Evolutionary conservation across 2,888 invertebrate genomes (phyloP).

Genomic region (Drosophila ezoana): DNA sequence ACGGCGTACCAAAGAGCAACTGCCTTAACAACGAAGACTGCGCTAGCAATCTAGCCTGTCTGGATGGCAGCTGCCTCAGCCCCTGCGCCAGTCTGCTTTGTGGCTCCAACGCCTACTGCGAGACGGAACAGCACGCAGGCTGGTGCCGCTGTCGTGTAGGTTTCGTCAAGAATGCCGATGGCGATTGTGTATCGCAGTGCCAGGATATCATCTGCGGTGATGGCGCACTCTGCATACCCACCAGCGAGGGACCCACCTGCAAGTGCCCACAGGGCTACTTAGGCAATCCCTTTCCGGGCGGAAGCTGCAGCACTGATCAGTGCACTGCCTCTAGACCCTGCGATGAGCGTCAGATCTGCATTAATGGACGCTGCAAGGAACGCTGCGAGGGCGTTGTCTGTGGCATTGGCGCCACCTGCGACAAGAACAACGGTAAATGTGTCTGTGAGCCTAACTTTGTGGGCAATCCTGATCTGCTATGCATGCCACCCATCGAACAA

Average conservation of each 20-base stretch:
- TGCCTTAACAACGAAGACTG: constrained; percentile 92
- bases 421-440: constrained; percentile 92
- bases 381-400: constrained; percentile 94
- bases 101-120: constrained; percentile 93
- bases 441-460: constrained; percentile 94
- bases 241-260: constrained; percentile 93
- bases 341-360: constrained; percentile 91
- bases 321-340: constrained; percentile 92
- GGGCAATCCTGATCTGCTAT: constrained; percentile 94
- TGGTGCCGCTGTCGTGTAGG: constrained; percentile 95
- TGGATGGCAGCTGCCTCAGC: constrained; percentile 91
- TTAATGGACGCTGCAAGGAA: constrained; percentile 94
- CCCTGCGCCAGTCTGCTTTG: constrained; percentile 92
- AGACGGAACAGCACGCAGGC: constrained; percentile 94
- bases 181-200: constrained; percentile 91
- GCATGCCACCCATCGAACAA: constrained; percentile 93
- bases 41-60: constrained; percentile 91
- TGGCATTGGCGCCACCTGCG: constrained; percentile 94
- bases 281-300: constrained; percentile 97
- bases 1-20: constrained; percentile 87
- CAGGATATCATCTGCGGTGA: constrained; percentile 89
- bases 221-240: constrained; percentile 94
- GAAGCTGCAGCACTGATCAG: constrained; percentile 92
- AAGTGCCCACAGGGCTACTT: constrained; percentile 94
- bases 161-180: constrained; percentile 91